Evolutionary conservation across 2,113 vertebrate genomes (phyloP).

Genomic region (Gopherus flavomarginatus): DNA sequence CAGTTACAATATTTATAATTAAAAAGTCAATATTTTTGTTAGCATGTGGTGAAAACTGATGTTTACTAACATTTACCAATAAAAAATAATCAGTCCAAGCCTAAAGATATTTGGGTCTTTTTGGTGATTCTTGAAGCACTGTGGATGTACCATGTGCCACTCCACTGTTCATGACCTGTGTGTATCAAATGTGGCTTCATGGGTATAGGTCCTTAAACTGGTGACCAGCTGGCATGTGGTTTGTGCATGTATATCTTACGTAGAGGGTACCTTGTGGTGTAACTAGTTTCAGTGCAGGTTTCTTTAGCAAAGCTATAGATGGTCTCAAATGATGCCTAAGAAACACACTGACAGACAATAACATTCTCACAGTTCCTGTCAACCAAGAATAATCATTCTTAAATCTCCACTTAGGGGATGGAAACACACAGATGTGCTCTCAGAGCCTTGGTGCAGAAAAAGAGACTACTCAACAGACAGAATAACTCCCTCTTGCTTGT

Average conservation of each 20-base stretch:
- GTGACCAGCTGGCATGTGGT: neutral
- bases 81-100: neutral
- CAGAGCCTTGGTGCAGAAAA: neutral
- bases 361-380: neutral
- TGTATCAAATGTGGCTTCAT: neutral
- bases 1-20: neutral
- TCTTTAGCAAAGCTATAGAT: neutral
- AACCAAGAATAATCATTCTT: rapidly evolving
- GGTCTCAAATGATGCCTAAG: neutral
- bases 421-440: neutral
- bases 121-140: neutral
- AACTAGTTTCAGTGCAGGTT: neutral
- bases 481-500: rapidly evolving
- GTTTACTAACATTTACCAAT: neutral
- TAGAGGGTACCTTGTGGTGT: neutral
- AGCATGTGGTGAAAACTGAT: neutral
- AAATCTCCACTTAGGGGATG: neutral
- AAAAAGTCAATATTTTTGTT: neutral
- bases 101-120: neutral
- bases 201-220: neutral
- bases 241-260: neutral
- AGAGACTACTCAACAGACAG: neutral
- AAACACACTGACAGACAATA: neutral
- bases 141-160: neutral
- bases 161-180: neutral